phyloP scores from a whole-genome alignment of 2,797 vertebrate genomes.

The Platyrinchus mystaceus region DNA sequence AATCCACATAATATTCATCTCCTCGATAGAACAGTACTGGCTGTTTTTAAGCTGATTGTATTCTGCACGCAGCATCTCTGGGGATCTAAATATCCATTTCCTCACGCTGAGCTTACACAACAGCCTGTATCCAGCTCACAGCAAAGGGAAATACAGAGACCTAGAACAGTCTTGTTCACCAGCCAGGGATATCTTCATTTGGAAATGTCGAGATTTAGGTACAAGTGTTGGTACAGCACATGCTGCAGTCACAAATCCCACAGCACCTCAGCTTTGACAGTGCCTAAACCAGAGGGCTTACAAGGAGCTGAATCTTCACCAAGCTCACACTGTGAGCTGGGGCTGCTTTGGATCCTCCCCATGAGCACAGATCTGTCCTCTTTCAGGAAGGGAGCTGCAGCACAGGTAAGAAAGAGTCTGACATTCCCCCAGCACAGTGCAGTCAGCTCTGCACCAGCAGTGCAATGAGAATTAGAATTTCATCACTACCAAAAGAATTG shows the following conservation, averaged over 20 bases:
- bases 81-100: constrained; percentile 1
- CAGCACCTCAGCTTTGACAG: not conserved
- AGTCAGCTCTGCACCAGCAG: not conserved
- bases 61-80: not conserved
- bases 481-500: fast-evolving
- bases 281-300: not conserved
- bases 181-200: not conserved
- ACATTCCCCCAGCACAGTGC: not conserved
- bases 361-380: not conserved
- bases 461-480: not conserved
- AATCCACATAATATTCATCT: not conserved
- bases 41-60: not conserved
- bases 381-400: not conserved
- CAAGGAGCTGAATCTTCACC: not conserved
- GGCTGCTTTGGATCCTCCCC: not conserved
- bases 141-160: not conserved
- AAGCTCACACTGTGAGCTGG: not conserved
- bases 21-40: not conserved
- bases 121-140: not conserved
- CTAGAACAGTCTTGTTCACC: not conserved
- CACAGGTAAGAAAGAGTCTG: not conserved
- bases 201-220: not conserved
- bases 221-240: not conserved
- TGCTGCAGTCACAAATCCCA: not conserved
- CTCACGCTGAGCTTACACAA: not conserved